Evolutionary conservation across 2,888 invertebrate genomes (phyloP).

Genomic region (Sclerodermus sp.): DNA sequence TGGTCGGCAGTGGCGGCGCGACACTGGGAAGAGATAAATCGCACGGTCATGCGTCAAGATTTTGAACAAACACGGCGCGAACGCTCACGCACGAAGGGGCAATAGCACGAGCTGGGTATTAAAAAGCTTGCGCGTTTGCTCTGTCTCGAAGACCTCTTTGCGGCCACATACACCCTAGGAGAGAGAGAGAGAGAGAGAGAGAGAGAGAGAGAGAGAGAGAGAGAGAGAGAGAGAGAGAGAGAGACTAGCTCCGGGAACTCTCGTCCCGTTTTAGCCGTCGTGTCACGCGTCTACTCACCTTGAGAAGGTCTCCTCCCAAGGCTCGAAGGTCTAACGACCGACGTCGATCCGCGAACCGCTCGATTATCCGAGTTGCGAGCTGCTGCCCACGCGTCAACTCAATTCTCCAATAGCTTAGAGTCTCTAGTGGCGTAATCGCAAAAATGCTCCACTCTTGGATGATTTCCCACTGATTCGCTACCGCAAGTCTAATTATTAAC

Average conservation of each 20-base stretch:
- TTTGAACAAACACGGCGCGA: conserved; percentile 43
- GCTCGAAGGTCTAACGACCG: conserved; percentile 32
- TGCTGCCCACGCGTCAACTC: too few relatives aligned
- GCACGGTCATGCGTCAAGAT: conserved; percentile 41
- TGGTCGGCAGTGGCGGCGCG: too few relatives aligned
- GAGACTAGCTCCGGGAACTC: conserved; percentile 35
- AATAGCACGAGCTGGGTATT: conserved; percentile 19
- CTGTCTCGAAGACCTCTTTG: conserved; percentile 35
- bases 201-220: conserved; percentile 7
- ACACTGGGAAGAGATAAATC: conserved; percentile 10
- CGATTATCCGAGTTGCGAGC: too few relatives aligned
- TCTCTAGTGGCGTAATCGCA: too few relatives aligned
- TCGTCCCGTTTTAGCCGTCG: conserved; percentile 31
- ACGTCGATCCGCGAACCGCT: conserved; percentile 2
- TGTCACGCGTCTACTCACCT: conserved; percentile 36
- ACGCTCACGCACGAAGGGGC: conserved; percentile 20
- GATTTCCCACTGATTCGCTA: too few relatives aligned
- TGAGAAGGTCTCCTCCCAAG: conserved; percentile 40
- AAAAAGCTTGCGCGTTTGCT: conserved; percentile 31
- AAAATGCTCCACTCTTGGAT: too few relatives aligned
- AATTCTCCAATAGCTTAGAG: too few relatives aligned
- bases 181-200: conserved; percentile 12
- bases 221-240: too few relatives aligned
- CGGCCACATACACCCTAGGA: conserved; percentile 26
- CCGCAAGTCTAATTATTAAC: too few relatives aligned